phyloP scores from a whole-genome alignment of 2,113 vertebrate species.

The Phoxinus phoxinus region DNA sequence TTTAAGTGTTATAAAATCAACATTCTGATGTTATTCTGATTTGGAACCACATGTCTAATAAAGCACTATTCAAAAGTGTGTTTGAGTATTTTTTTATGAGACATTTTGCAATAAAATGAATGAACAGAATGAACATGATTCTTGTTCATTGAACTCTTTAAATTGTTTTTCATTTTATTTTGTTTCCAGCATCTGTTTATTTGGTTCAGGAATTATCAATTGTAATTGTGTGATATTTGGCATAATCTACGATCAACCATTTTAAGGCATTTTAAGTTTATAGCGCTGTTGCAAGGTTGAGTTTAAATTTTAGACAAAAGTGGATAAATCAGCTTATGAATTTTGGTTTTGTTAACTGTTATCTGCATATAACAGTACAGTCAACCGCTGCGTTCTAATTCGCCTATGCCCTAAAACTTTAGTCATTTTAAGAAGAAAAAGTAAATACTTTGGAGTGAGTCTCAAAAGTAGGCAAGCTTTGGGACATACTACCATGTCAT shows the following conservation, averaged over 20 bases:
- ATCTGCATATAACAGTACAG: too few relatives aligned
- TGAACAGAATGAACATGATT: background rate
- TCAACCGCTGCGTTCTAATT: too few relatives aligned
- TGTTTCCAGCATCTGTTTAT: background rate
- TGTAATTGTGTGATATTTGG: background rate
- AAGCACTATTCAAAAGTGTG: background rate
- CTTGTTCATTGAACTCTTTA: background rate
- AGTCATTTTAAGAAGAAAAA: too few relatives aligned
- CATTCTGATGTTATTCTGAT: background rate
- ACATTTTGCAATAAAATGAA: conserved; percentile 4
- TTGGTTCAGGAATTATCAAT: background rate
- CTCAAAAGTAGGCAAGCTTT: too few relatives aligned
- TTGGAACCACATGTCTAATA: background rate
- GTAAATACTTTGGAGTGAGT: too few relatives aligned
- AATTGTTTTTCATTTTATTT: background rate
- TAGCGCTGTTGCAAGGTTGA: too few relatives aligned
- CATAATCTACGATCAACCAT: background rate
- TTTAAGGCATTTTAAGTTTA: background rate
- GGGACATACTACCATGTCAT: too few relatives aligned
- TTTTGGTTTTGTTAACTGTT: too few relatives aligned
- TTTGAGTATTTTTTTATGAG: background rate
- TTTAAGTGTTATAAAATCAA: background rate
- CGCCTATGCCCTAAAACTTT: too few relatives aligned
- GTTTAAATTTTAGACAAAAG: too few relatives aligned
- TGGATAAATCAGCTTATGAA: too few relatives aligned